Evolutionary conservation across 2,888 invertebrate species (phyloP).

Genomic region (Amblyteles armatorius): DNA sequence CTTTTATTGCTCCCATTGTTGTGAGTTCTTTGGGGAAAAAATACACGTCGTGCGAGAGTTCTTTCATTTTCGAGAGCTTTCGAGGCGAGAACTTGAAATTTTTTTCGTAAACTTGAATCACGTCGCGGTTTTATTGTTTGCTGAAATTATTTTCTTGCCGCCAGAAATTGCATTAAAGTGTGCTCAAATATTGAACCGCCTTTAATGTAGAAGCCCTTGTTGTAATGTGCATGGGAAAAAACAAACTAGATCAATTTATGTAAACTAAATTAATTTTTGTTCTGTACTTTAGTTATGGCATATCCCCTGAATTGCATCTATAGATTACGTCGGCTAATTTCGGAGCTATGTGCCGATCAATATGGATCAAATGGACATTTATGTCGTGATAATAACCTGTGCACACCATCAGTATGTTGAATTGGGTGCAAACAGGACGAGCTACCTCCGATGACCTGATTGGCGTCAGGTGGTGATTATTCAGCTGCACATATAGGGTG

Average conservation of each 20-base stretch:
- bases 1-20: neutral
- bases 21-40: conserved; percentile 1
- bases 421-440: neutral
- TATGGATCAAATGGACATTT: neutral
- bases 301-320: neutral
- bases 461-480: neutral
- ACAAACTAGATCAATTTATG: neutral
- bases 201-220: too few species aligned
- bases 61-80: neutral
- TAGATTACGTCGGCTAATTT: too few species aligned
- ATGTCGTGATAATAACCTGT: conserved; percentile 1
- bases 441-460: neutral
- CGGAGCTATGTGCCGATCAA: too few species aligned
- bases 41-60: neutral
- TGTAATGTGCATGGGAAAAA: neutral
- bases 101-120: neutral
- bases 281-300: neutral
- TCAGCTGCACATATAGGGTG: neutral
- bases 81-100: neutral
- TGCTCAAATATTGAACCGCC: neutral
- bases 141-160: neutral
- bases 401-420: conserved; percentile 17
- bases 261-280: neutral
- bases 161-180: neutral
- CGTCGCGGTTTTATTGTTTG: neutral